Evolutionary conservation across 37 sponge, comb jelly and placozoan genomes (phyloP), one percentile per base, ranked within the genome.

Genomic region (Spongia lamella): DNA sequence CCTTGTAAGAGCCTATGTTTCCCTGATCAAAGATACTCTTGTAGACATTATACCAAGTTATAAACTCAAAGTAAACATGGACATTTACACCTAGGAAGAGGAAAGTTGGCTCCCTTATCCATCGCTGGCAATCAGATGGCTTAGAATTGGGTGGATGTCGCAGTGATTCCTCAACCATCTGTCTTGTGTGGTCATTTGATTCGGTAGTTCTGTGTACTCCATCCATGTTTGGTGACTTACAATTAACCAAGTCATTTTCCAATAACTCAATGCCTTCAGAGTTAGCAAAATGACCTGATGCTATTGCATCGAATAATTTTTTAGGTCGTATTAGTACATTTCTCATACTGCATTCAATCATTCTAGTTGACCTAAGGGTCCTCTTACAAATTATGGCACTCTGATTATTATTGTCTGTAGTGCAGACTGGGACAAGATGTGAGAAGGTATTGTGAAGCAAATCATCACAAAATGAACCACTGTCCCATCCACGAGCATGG

Each of bases 1-100:
- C 53, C 4, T 34, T 35, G 11, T 36, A 36, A 2, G 59, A 29
- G 11, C 21, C 33, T 14, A 33, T n/a, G 1, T 1, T 20, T 21
- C 62, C 56, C 9, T 38, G 27, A 38, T 85, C 72, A 0, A 62
- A 24, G 4, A 84, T 40, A 9, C 62, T 52, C 61, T 80, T 84
- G 47, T 73, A 75, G 2, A 84, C 30, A 64, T 70, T 83, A 53
- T 69, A 89, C 59, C 76, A 89, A 19, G 71, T 68, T 17, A 80
- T 29, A 47, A 89, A 80, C 37, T 81, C 59, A 54, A 89, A 89
- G 64, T 80, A 89, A n/a, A 89, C 76, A 58, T 89, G 90, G n/a
- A 50, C 32, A 13, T 57, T 63, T 17, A 66, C 56, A 29, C 81
- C 76, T n/a, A 68, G 47, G 59, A 68, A 81, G 31, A 89, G 53